phyloP scores from a whole-genome alignment of 2,113 vertebrate species.

The Mungos mungo region DNA sequence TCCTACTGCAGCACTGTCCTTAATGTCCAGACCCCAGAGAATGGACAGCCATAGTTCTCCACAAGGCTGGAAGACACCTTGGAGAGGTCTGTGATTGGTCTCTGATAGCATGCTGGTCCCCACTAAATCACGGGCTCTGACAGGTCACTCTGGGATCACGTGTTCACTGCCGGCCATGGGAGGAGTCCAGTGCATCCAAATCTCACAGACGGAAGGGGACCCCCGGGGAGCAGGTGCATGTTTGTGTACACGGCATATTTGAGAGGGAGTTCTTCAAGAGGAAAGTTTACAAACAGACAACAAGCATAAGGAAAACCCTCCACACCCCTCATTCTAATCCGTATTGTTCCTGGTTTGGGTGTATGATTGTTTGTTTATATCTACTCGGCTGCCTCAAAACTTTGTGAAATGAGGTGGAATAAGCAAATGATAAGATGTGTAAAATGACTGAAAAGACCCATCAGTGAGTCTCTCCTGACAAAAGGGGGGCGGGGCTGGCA shows the following conservation, averaged over 20 bases:
- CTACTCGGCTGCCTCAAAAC: conserved; percentile 41
- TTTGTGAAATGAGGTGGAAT: conserved; percentile 75
- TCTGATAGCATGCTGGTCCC: neutral
- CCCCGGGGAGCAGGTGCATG: neutral
- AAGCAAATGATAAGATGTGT: conserved; percentile 61
- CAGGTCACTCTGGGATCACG: neutral
- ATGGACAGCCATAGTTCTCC: neutral
- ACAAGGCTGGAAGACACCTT: neutral
- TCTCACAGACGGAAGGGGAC: neutral
- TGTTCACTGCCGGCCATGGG: no score
- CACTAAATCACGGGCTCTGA: neutral
- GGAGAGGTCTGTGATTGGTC: neutral
- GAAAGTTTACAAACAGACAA: conserved; percentile 40
- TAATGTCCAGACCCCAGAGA: neutral
- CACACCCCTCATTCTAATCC: conserved; percentile 45
- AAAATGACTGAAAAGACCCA: conserved; percentile 31
- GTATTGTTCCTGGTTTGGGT: conserved; percentile 26
- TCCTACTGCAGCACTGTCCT: neutral
- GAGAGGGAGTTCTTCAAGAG: neutral
- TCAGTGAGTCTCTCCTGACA: neutral
- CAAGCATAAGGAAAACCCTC: neutral
- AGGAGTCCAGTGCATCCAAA: neutral
- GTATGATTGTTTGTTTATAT: conserved; percentile 65
- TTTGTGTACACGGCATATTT: neutral
- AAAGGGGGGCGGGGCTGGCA: neutral